A percentile compares a stretch with the other conserved stretches of the same genome.
phyloP scores from a whole-genome alignment of 2,797 vertebrate genomes.

The Erpetoichthys calabaricus region DNA sequence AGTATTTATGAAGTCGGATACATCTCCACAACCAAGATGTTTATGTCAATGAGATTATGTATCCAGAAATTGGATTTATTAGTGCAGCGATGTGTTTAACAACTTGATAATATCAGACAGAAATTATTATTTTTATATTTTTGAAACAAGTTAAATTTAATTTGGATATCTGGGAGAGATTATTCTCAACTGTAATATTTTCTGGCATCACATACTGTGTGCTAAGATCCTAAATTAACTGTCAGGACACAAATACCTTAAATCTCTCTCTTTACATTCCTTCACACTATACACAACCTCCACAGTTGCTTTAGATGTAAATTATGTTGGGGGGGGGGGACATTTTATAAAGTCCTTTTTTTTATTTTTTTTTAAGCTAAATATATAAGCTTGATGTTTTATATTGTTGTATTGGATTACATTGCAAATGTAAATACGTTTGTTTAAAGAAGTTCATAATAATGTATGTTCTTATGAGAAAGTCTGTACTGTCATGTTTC shows the following conservation, averaged over 20 bases:
- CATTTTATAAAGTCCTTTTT: slow-evolving; percentile 9
- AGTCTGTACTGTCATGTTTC: slow-evolving; percentile 8
- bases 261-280: slow-evolving; percentile 1
- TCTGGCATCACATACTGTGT: slow-evolving; percentile 2
- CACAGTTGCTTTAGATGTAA: not conserved
- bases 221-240: slow-evolving; percentile 2
- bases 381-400: slow-evolving; percentile 18
- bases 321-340: not conserved
- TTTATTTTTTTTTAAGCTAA: slow-evolving; percentile 11
- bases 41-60: no score
- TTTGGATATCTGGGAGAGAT: no score
- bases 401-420: slow-evolving; percentile 10
- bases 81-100: no score
- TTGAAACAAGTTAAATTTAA: no score
- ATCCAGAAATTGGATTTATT: no score
- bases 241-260: slow-evolving; percentile 5
- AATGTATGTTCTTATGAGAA: slow-evolving; percentile 13
- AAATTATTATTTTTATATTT: no score
- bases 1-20: no score
- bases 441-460: slow-evolving; percentile 12
- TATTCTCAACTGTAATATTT: slow-evolving; percentile 6
- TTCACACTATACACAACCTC: not conserved
- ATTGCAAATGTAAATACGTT: slow-evolving; percentile 14
- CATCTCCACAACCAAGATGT: no score
- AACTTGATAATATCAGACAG: no score